These are phyloP conservation scores for Muscidifurax raptorellus DNA, from an alignment of 1,140 invertebrate genomes.

Conservation along the genomic window DNA sequence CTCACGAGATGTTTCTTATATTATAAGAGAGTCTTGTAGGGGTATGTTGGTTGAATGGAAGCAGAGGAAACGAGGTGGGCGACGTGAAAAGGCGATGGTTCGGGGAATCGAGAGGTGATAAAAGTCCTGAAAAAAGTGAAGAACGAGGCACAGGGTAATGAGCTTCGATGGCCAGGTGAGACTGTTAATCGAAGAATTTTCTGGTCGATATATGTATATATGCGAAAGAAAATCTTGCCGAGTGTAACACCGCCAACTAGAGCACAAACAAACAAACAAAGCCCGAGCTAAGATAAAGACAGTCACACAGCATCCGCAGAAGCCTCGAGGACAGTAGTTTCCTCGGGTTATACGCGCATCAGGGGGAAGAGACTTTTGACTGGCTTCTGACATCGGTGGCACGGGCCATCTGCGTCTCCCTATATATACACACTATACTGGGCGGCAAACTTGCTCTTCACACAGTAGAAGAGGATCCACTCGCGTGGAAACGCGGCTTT, in stretches of 20 bases:
- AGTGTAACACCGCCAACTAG: too few species aligned
- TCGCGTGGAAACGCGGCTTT: conserved; percentile 57
- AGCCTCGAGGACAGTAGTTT: not conserved
- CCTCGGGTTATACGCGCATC: not conserved
- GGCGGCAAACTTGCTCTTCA: conserved; percentile 35
- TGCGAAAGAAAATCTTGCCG: not conserved
- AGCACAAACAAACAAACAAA: not conserved
- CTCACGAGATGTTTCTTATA: not conserved
- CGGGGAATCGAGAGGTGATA: not conserved
- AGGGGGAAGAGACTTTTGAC: conserved; percentile 13
- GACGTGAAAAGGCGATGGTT: not conserved
- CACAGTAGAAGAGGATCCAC: conserved; percentile 37
- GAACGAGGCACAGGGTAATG: too few species aligned
- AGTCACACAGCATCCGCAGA: not conserved
- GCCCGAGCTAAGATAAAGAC: not conserved
- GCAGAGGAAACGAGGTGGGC: conserved; percentile 29
- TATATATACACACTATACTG: not conserved
- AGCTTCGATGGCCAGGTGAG: not conserved
- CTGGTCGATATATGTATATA: too few species aligned
- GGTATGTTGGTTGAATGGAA: not conserved
- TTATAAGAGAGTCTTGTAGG: not conserved
- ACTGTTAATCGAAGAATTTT: too few species aligned
- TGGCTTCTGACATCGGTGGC: conserved; percentile 22
- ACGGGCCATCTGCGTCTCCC: conserved; percentile 55
- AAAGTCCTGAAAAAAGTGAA: not conserved